A percentile compares a stretch with the other conserved stretches of the same genome.
Conservation (phyloP, 1,140 invertebrate species). For the Leptinotarsa lineolata region DNA sequence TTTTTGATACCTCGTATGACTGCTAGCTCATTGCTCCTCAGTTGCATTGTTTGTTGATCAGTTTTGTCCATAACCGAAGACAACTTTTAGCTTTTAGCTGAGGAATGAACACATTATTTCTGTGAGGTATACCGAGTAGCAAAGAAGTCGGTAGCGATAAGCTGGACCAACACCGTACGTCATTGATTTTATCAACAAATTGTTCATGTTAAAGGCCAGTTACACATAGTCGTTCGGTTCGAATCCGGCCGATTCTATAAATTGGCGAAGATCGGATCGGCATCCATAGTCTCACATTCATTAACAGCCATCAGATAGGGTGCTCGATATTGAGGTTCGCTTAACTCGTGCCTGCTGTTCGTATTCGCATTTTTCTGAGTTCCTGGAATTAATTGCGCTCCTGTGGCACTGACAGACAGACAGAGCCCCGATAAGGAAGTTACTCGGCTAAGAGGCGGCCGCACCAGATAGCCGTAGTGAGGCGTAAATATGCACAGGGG, state of each 20-base stretch:
- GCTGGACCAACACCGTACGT: slow-evolving; percentile 28
- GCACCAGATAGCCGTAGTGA: not conserved
- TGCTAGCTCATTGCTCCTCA: too few relatives aligned
- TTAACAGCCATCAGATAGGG: slow-evolving; percentile 50
- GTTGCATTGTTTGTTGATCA: too few relatives aligned
- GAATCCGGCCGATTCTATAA: slow-evolving; percentile 50
- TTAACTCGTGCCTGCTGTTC: slow-evolving; percentile 18
- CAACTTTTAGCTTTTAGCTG: not conserved
- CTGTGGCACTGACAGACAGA: slow-evolving; percentile 32
- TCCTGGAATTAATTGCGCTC: slow-evolving; percentile 43
- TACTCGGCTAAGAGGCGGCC: slow-evolving; percentile 2
- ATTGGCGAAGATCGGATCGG: slow-evolving; percentile 49
- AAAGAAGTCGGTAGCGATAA: not conserved
- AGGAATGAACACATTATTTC: slow-evolving; percentile 11
- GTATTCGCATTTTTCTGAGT: slow-evolving; percentile 31
- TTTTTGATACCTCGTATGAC: too few relatives aligned
- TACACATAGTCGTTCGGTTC: slow-evolving; percentile 46
- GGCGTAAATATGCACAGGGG: not conserved
- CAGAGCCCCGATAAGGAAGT: slow-evolving; percentile 31
- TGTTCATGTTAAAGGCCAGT: slow-evolving; percentile 54
- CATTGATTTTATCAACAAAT: slow-evolving; percentile 54
- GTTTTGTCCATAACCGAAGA: too few relatives aligned
- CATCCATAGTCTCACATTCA: slow-evolving; percentile 49
- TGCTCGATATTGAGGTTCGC: slow-evolving; percentile 37
- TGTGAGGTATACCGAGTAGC: not conserved